Evolutionary conservation across 2,888 invertebrate genomes (phyloP).

Genomic region (Chelonus formosanus): DNA sequence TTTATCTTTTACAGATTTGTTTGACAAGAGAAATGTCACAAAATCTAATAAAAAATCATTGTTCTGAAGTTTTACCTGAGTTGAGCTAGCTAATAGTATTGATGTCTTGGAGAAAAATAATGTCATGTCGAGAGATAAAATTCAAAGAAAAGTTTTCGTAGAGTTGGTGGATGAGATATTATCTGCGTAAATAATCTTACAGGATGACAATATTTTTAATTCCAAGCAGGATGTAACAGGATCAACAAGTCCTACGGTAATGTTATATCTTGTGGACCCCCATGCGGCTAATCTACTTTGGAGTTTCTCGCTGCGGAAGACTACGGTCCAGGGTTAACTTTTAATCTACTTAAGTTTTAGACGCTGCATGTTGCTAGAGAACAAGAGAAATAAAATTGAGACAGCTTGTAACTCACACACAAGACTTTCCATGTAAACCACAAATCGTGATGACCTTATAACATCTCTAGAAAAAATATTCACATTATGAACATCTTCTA

Average conservation of each 20-base stretch:
- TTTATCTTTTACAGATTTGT: background rate
- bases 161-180: slow-evolving; percentile 56
- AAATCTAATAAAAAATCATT: background rate
- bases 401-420: too few species aligned
- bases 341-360: slow-evolving; percentile 61
- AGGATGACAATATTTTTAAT: slow-evolving; percentile 63
- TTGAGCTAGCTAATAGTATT: background rate
- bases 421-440: too few species aligned
- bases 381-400: background rate
- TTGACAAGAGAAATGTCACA: too few species aligned
- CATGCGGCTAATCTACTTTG: slow-evolving; percentile 58
- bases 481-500: too few species aligned
- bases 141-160: slow-evolving; percentile 51
- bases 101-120: background rate
- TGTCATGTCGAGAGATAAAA: slow-evolving; percentile 21
- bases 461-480: too few species aligned
- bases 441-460: too few species aligned
- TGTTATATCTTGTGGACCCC: slow-evolving; percentile 52
- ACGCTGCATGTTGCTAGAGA: slow-evolving; percentile 36
- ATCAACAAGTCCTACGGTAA: slow-evolving; percentile 56
- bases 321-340: slow-evolving; percentile 52
- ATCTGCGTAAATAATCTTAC: slow-evolving; percentile 55
- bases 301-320: slow-evolving; percentile 24
- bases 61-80: slow-evolving; percentile 19
- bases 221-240: slow-evolving; percentile 60